Evolutionary conservation across 2,888 invertebrate genomes (phyloP), one percentile per base, ranked within the genome.

Genomic region (Volucella inflata): DNA sequence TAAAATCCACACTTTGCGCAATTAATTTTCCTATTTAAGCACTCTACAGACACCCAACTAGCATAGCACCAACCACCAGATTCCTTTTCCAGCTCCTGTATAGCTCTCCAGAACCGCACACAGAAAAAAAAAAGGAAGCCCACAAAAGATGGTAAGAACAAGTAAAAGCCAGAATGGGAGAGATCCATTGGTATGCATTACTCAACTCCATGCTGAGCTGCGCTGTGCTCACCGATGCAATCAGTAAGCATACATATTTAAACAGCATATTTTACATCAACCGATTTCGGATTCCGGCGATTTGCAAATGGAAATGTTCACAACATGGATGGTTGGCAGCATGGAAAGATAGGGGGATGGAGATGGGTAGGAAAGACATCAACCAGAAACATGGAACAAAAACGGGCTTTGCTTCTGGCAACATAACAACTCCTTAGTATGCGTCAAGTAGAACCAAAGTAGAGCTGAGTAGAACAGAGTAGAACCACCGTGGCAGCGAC

Each of bases 261-360:
- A 85, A 85, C 81, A 85, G 85, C 85, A 85, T 80, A 85, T 81
- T 85, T 85, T 85, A 85, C 85, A 85, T 85, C 85, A 81, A 85
- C 76, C 85, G 81, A 85, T 85, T 85, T 81, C 71, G 85, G 85
- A 85, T 85, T 85, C 85, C 81, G 85, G 81, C 85, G 85, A 85
- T 85, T 85, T 85, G 85, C 85, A 85, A 85, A 85, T 85, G 85
- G 85, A 85, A 85, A 85, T 85, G 85, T 85, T 85, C 85, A 85
- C 85, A 85, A 85, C 85, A 81, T 81, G 85, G 68, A 71, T 60
- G 17, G 30, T 67, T 36, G 55, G 36, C 36, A n/a, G 53, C n/a
- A 30, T 8, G 36, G 38, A 17, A 21, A 16, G 11, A 50, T 38
- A 11, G 8, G 62, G 17, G 8, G 44, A 38, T 10, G 77, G 40